Evolutionary conservation across 2,888 invertebrate species (phyloP).

Genomic region (Keiferia lycopersicella): DNA sequence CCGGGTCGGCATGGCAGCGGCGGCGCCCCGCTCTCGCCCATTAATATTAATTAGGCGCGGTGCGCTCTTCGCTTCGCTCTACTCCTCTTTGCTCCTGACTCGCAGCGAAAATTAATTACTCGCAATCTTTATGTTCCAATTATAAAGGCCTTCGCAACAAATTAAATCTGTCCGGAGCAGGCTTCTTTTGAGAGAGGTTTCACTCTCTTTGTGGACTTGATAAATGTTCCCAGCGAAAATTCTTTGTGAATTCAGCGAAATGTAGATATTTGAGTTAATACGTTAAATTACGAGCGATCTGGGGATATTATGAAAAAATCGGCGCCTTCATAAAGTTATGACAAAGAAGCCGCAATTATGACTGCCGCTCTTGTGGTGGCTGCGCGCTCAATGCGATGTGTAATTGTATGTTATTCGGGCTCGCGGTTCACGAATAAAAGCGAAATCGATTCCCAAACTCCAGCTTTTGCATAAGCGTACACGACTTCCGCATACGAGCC

Average conservation of each 20-base stretch:
- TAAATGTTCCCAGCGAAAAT: constrained; percentile 77
- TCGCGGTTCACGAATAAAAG: constrained; percentile 59
- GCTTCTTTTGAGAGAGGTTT: constrained; percentile 80
- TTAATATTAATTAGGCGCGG: constrained; percentile 80
- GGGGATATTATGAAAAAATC: constrained; percentile 54
- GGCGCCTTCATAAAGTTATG: constrained; percentile 50
- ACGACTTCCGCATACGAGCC: constrained; percentile 72
- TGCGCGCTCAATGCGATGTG: constrained; percentile 50
- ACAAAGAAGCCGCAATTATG: constrained; percentile 59
- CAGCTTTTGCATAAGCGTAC: constrained; percentile 77
- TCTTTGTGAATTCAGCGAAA: constrained; percentile 72
- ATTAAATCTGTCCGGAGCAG: constrained; percentile 81
- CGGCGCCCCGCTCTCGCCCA: constrained; percentile 46
- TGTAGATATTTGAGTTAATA: constrained; percentile 69
- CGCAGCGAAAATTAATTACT: constrained; percentile 81
- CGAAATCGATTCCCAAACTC: constrained; percentile 68
- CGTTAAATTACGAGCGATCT: constrained; percentile 65
- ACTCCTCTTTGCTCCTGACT: constrained; percentile 79
- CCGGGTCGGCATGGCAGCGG: constrained; percentile 47
- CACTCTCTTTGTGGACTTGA: constrained; percentile 80
- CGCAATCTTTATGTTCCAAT: constrained; percentile 82
- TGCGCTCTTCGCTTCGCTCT: constrained; percentile 44
- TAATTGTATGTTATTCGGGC: constrained; percentile 73
- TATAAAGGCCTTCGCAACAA: constrained; percentile 82
- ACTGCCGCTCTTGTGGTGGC: constrained; percentile 41